These are phyloP conservation scores for Parus major DNA, from an alignment of 2,113 vertebrate genomes.

Conservation along the genomic window DNA sequence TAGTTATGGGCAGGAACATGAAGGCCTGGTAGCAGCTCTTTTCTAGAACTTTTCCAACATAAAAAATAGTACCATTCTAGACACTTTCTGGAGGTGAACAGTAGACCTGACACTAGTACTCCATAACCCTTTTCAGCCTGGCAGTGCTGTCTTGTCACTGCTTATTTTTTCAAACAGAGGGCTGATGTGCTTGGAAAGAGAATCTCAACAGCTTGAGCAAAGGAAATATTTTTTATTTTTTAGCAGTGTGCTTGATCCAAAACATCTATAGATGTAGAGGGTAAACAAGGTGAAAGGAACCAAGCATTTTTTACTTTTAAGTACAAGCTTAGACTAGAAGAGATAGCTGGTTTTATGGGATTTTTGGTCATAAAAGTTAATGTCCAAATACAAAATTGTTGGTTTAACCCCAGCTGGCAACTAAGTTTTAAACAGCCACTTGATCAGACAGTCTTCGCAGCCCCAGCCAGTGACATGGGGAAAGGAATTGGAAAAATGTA, in stretches of 20 bases:
- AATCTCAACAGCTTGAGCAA: neutral
- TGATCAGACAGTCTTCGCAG: neutral
- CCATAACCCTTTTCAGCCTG: neutral
- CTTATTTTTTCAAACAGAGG: neutral
- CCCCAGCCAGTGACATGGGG: neutral
- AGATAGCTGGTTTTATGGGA: neutral
- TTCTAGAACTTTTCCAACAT: neutral
- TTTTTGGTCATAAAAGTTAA: constrained; percentile 30
- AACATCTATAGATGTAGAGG: neutral
- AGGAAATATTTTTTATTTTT: neutral
- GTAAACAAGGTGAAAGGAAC: neutral
- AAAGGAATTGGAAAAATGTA: neutral
- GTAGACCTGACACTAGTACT: neutral
- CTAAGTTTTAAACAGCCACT: neutral
- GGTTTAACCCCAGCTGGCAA: neutral
- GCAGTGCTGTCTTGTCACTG: neutral
- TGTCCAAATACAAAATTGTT: neutral
- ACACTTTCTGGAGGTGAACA: neutral
- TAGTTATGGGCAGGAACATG: neutral
- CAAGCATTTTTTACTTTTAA: neutral
- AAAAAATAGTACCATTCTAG: neutral
- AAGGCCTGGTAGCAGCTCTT: neutral
- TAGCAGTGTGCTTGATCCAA: neutral
- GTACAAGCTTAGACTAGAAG: neutral
- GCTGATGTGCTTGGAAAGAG: neutral